phyloP scores from a whole-genome alignment of 37 sponge, comb jelly and placozoan genomes.

The Beroe ovata region DNA sequence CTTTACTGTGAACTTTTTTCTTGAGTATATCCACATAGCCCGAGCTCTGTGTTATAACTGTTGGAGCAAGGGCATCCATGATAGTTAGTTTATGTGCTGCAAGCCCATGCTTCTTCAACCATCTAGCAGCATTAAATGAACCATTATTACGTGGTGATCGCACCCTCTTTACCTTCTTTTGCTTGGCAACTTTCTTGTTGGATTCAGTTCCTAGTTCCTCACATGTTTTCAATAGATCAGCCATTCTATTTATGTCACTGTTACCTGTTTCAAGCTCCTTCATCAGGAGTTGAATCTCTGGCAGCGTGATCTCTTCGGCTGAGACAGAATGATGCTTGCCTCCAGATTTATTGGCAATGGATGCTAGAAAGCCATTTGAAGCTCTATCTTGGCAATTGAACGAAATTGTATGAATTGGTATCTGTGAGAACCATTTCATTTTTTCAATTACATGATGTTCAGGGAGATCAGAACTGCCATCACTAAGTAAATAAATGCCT shows the following conservation, averaged over 20 bases:
- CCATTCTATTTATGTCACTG: slow-evolving; percentile 9
- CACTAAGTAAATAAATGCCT: slow-evolving; percentile 86
- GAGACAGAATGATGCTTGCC: slow-evolving; percentile 71
- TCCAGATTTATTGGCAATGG: slow-evolving; percentile 79
- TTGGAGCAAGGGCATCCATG: slow-evolving; percentile 81
- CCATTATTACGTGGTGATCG: not conserved
- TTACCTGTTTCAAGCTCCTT: slow-evolving; percentile 1
- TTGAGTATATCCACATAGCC: slow-evolving; percentile 70
- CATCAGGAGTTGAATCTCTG: slow-evolving; percentile 10
- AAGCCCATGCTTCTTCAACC: slow-evolving; percentile 77
- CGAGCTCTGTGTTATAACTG: slow-evolving; percentile 72
- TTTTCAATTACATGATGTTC: slow-evolving; percentile 69
- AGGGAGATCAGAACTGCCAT: slow-evolving; percentile 79
- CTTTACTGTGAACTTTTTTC: slow-evolving; percentile 71
- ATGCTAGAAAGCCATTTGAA: slow-evolving; percentile 79
- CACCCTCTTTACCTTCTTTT: not conserved
- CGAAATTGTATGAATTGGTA: slow-evolving; percentile 89
- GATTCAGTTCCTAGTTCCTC: not conserved
- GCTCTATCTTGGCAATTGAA: slow-evolving; percentile 87
- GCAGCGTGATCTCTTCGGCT: not conserved
- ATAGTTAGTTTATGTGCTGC: slow-evolving; percentile 75
- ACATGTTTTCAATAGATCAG: not conserved
- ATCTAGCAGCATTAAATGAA: slow-evolving; percentile 67
- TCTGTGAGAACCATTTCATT: slow-evolving; percentile 70
- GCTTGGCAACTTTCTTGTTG: not conserved